Evolutionary conservation across 2,797 vertebrate genomes (phyloP).

Genomic region (Selene dorsalis): DNA sequence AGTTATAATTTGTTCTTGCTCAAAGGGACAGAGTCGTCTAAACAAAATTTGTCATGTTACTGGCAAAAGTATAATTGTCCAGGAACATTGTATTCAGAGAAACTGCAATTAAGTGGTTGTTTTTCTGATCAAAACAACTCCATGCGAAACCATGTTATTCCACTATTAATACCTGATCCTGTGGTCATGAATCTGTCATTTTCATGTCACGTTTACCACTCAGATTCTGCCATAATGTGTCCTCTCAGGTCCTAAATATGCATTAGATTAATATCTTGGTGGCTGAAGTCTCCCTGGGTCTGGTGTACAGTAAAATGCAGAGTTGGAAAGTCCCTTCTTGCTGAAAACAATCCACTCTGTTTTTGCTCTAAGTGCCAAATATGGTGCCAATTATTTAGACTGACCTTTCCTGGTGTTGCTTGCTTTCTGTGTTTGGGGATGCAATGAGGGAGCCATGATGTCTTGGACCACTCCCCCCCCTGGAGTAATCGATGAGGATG

Average conservation of each 20-base stretch:
- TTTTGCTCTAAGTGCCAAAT: constrained; percentile 43
- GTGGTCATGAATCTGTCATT: constrained; percentile 33
- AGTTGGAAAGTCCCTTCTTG: constrained; percentile 22
- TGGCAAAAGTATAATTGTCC: constrained; percentile 49
- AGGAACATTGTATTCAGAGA: constrained; percentile 46
- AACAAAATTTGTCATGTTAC: constrained; percentile 39
- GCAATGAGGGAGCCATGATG: constrained; percentile 49
- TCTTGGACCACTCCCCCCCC: constrained; percentile 57
- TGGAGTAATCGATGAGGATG: constrained; percentile 67
- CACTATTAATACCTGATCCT: constrained; percentile 40
- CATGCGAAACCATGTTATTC: constrained; percentile 43
- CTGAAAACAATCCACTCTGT: constrained; percentile 28
- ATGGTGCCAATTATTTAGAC: constrained; percentile 56
- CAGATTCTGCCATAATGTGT: constrained; percentile 23
- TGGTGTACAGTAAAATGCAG: constrained; percentile 9
- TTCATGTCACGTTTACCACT: constrained; percentile 14
- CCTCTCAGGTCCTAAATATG: constrained; percentile 31
- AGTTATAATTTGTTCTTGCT: constrained; percentile 29
- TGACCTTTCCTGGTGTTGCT: constrained; percentile 57
- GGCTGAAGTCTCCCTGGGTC: constrained; percentile 9
- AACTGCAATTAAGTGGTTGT: constrained; percentile 52
- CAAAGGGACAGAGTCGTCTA: constrained; percentile 47
- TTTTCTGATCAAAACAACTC: constrained; percentile 39
- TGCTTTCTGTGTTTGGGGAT: constrained; percentile 46
- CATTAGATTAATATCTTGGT: constrained; percentile 12